A percentile compares a stretch with the other conserved stretches of the same genome.
Conservation (phyloP, 2,113 vertebrate genomes). For the Ictalurus furcatus region DNA sequence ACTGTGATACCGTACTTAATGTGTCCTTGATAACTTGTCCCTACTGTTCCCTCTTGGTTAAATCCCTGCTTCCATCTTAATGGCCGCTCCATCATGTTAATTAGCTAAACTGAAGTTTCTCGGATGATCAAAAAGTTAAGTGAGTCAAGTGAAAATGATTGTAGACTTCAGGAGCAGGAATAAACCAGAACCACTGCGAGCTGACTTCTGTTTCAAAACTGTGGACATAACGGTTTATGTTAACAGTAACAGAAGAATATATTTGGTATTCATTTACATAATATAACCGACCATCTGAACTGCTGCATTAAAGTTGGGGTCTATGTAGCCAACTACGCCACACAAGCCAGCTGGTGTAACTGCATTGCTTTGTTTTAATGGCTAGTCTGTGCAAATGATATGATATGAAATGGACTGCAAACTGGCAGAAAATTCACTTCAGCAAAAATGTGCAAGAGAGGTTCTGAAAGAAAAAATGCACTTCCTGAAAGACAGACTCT, state of each 20-base stretch:
- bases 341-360: not conserved
- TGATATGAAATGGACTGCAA: not conserved
- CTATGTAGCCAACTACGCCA: not conserved
- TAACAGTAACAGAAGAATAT: not conserved
- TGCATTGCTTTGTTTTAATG: not conserved
- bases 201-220: not conserved
- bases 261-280: not conserved
- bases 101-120: not conserved
- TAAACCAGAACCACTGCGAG: not conserved
- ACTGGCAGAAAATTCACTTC: not conserved
- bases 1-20: not conserved
- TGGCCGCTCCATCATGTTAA: constrained; percentile 8
- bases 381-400: not conserved
- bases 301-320: not conserved
- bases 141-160: not conserved
- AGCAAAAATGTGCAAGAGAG: not conserved
- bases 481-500: not conserved
- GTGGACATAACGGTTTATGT: not conserved
- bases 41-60: not conserved
- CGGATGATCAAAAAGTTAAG: constrained; percentile 5
- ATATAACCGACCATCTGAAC: not conserved
- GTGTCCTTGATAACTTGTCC: constrained; percentile 23
- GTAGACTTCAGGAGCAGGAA: not conserved
- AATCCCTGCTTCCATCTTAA: constrained; percentile 24
- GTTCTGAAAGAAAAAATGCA: not conserved